Conservation (phyloP, 2,888 invertebrate species). For the Pecten maximus region DNA sequence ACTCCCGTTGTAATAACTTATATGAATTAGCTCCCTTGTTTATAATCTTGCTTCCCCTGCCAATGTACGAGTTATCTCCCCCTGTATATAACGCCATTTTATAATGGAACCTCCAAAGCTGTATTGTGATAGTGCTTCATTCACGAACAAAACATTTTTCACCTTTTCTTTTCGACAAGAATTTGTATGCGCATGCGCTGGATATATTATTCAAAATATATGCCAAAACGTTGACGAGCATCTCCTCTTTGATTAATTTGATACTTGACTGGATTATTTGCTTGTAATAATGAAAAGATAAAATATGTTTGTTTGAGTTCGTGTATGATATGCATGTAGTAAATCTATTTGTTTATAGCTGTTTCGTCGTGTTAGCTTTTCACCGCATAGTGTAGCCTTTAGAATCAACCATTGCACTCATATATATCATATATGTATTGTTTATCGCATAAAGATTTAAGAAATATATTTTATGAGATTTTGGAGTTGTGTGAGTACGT, state of each 20-base stretch:
- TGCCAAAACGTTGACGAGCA: too few species aligned
- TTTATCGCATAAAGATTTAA: too few species aligned
- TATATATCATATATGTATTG: not conserved
- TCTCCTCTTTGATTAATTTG: too few species aligned
- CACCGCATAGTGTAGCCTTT: not conserved
- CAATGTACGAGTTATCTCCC: not conserved
- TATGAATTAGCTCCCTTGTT: not conserved
- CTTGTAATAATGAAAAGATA: not conserved
- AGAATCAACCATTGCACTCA: not conserved
- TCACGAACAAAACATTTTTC: not conserved
- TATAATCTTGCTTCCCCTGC: not conserved
- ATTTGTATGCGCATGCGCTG: not conserved
- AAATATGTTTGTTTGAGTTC: not conserved
- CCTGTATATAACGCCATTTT: not conserved
- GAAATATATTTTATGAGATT: not conserved
- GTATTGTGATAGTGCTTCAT: slow-evolving; percentile 17
- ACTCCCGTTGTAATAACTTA: too few species aligned
- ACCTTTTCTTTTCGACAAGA: not conserved
- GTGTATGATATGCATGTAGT: not conserved
- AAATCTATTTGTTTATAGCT: not conserved
- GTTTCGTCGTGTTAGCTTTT: not conserved
- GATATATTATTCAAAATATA: too few species aligned
- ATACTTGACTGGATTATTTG: too few species aligned
- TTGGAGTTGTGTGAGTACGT: not conserved
- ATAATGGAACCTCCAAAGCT: slow-evolving; percentile 14